phyloP scores from a whole-genome alignment of 2,797 vertebrate genomes.

The Onychomys torridus region DNA sequence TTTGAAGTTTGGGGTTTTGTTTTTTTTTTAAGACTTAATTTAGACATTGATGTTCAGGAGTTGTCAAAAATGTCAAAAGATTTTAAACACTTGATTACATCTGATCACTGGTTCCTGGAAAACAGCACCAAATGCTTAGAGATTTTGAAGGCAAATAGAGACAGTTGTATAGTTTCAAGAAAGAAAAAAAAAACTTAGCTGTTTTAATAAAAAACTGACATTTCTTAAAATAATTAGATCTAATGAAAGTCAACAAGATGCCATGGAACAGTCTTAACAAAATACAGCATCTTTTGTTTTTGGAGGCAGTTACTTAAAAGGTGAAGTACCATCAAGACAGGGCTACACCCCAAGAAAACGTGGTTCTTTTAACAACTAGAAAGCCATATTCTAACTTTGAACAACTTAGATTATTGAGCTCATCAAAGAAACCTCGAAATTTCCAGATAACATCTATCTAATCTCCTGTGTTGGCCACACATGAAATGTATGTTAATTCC shows the following conservation, averaged over 20 bases:
- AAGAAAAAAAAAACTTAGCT: background rate
- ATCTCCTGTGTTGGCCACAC: background rate
- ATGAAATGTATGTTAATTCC: background rate
- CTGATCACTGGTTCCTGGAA: background rate
- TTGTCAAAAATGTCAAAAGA: slow-evolving; percentile 26
- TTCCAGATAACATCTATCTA: background rate
- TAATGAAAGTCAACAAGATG: background rate
- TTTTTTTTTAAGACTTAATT: background rate
- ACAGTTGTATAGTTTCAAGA: background rate
- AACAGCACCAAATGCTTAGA: background rate
- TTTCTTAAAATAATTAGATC: background rate
- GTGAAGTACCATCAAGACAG: background rate
- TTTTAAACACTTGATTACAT: background rate
- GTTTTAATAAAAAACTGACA: background rate
- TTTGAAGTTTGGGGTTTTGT: background rate
- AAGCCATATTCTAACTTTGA: background rate
- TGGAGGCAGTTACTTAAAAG: background rate
- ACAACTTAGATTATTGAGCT: background rate
- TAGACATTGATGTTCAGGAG: slow-evolving; percentile 18
- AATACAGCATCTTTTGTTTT: background rate
- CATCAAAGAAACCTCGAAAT: background rate
- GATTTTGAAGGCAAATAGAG: background rate
- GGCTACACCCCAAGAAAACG: background rate
- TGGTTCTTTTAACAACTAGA: background rate
- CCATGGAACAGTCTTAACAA: background rate